These are phyloP conservation scores for Phylloscopus whistleri DNA, from an alignment of 2,113 vertebrate species.

Conservation along the genomic window DNA sequence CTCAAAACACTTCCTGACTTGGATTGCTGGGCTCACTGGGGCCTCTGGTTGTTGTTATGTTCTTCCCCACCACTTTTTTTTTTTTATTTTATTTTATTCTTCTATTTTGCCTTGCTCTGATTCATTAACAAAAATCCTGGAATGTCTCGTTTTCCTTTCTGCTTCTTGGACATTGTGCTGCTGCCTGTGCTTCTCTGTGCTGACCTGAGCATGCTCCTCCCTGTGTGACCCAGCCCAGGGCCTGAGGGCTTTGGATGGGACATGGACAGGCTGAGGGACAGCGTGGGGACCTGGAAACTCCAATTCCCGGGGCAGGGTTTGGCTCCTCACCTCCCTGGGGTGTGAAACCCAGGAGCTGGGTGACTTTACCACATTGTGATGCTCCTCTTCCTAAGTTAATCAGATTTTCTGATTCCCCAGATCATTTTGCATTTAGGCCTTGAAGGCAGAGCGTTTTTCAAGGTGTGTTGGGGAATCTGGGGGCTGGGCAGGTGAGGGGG, in stretches of 20 bases:
- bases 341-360: not conserved
- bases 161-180: not conserved
- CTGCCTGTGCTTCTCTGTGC: conserved; percentile 19
- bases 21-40: conserved; percentile 6
- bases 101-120: not conserved
- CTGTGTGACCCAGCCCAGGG: not conserved
- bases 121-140: conserved; percentile 34
- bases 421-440: accelerated
- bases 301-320: not conserved
- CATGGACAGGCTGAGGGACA: not conserved
- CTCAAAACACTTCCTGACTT: not conserved
- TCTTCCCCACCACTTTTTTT: too few species aligned
- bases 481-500: not conserved
- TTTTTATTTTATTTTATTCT: not conserved
- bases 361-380: not conserved
- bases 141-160: not conserved
- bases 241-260: not conserved
- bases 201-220: conserved; percentile 40
- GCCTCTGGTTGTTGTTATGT: not conserved
- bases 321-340: not conserved
- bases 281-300: not conserved
- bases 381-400: not conserved
- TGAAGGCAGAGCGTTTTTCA: not conserved
- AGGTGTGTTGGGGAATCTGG: not conserved
- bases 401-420: accelerated